Base-by-base conservation (phyloP, 2,888 invertebrate genomes). In the Metallyticus violacea region DNA sequence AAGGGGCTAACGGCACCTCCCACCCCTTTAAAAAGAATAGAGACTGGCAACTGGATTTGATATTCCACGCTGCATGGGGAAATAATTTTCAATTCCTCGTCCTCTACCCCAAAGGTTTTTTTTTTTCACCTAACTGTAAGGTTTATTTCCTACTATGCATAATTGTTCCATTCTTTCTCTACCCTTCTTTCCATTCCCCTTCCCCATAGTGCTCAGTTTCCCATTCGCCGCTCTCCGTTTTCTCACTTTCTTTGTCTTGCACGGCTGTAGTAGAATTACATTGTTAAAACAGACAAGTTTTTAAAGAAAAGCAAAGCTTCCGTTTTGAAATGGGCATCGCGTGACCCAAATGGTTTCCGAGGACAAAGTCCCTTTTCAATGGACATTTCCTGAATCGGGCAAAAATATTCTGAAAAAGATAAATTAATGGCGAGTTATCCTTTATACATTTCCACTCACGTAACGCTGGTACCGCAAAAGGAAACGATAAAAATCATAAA, bases 301-400 rank as follows among this genome's bases (percentile, higher is more conserved):
- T 30, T 22, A 30, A 81, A 30, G 28, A 81, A 82, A 27, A 76
- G 26, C 62, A 26, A 26, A 76, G 82, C 77, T 83, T 77, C 83
- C 77, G 77, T 25, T 83, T 26, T 9, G 77, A 29, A 77, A 77
- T 83, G 25, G 83, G 15, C 83, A 77, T 83, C n/a, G 83, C 83
- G 83, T 83, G 83, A 83, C 83, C 77, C 27, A 27, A 77, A 83
- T 83, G 28, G 77, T 77, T 83, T 83, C 83, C 83, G 83, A 83
- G 28, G 29, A 83, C 83, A 83, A 83, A 28, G 77, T 83, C 83
- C 40, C 83, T 83, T 83, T 83, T 83, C 83, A 83, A 83, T 77
- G 83, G 83, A 83, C 83, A 83, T 83, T 83, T 83, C 83, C 83
- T 83, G 77, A 83, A 77, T 22, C 28, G 76, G 4, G 77, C 77